These are phyloP conservation scores for Acipenser oxyrinchus DNA, from an alignment of 2,797 vertebrate species.

Conservation along the genomic window DNA sequence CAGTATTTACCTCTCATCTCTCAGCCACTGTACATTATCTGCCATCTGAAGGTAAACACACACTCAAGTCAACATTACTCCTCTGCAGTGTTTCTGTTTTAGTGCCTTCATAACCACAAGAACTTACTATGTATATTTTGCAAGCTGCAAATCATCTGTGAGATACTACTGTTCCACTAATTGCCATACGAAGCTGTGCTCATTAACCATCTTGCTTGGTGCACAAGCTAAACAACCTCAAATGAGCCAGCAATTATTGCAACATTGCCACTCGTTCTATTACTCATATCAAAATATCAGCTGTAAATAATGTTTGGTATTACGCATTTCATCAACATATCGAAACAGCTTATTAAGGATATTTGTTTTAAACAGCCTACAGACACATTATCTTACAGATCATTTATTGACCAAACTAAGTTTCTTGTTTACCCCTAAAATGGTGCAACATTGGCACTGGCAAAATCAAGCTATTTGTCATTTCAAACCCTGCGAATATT, in stretches of 20 bases:
- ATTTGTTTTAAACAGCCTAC: conserved; percentile 24
- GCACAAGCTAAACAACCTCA: conserved; percentile 87
- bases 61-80: background rate
- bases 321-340: conserved; percentile 63
- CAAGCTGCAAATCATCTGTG: conserved; percentile 78
- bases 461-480: conserved; percentile 33
- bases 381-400: conserved; percentile 38
- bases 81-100: background rate
- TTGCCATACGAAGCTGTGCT: conserved; percentile 88
- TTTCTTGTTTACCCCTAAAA: conserved; percentile 48
- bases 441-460: conserved; percentile 35
- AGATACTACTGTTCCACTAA: conserved; percentile 77
- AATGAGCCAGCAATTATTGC: conserved; percentile 86
- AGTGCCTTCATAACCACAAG: background rate
- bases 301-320: conserved; percentile 77
- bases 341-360: conserved; percentile 68
- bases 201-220: conserved; percentile 88
- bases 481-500: conserved; percentile 11
- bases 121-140: conserved; percentile 44
- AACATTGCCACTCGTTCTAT: conserved; percentile 70
- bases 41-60: background rate
- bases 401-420: conserved; percentile 48
- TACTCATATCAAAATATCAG: conserved; percentile 73
- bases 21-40: no score
- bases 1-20: no score